phyloP scores from a whole-genome alignment of 2,797 vertebrate species.

The Melanotaenia pygmaea region DNA sequence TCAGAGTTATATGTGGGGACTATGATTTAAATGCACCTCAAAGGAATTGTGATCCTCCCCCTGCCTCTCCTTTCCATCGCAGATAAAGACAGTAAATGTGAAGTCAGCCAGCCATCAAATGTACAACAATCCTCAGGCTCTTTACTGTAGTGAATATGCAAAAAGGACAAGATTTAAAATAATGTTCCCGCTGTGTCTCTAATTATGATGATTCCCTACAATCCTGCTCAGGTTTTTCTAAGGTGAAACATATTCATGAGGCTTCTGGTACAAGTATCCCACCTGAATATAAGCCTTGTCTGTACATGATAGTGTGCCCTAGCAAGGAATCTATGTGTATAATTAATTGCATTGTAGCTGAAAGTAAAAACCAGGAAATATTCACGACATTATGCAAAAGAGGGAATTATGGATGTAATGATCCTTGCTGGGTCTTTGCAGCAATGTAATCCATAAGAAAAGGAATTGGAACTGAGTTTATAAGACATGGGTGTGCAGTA shows the following conservation, averaged over 20 bases:
- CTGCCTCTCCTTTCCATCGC: constrained; percentile 54
- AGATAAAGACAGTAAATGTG: constrained; percentile 76
- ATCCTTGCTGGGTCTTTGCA: constrained; percentile 50
- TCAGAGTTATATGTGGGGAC: constrained; percentile 72
- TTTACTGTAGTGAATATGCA: constrained; percentile 60
- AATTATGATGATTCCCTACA: constrained; percentile 57
- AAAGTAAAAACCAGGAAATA: constrained; percentile 58
- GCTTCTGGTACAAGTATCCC: constrained; percentile 40
- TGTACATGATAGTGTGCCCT: constrained; percentile 35
- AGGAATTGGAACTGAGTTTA: constrained; percentile 44
- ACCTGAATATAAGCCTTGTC: constrained; percentile 31
- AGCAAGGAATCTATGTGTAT: constrained; percentile 37
- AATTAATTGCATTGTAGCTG: constrained; percentile 65
- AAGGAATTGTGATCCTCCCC: constrained; percentile 64
- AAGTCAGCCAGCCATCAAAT: constrained; percentile 73
- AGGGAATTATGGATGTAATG: constrained; percentile 71
- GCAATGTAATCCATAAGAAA: constrained; percentile 46
- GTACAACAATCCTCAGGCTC: constrained; percentile 73
- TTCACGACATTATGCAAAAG: constrained; percentile 69
- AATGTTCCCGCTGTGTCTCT: constrained; percentile 47
- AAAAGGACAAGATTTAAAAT: constrained; percentile 51
- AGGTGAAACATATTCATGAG: constrained; percentile 66
- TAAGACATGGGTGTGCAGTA: constrained; percentile 17
- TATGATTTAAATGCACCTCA: constrained; percentile 81
- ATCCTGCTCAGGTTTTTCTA: constrained; percentile 41